A percentile compares a stretch with the other conserved stretches of the same genome.
phyloP scores from a whole-genome alignment of 2,888 invertebrate species.

The Apamea epomidion region DNA sequence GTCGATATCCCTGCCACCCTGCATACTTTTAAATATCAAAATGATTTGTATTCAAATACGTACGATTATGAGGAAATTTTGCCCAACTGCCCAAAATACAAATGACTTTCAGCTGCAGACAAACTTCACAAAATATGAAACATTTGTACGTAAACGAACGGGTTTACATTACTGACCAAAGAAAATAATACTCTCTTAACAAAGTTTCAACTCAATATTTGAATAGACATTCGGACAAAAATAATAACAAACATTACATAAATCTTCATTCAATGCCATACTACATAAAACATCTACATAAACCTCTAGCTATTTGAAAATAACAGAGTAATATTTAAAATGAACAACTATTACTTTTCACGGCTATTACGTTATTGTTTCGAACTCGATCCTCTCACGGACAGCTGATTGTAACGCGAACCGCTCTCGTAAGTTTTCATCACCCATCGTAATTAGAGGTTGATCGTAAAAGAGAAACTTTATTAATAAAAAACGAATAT shows the following conservation, averaged over 20 bases:
- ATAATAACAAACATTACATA: slow-evolving; percentile 45
- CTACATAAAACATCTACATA: slow-evolving; percentile 6
- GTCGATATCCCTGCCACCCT: not conserved
- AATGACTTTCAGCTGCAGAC: not conserved
- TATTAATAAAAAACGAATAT: not conserved
- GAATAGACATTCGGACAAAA: not conserved
- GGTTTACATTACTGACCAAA: not conserved
- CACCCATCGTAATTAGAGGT: slow-evolving; percentile 47
- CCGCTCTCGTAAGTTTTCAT: slow-evolving; percentile 46
- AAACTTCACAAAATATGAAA: not conserved
- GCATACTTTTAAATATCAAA: not conserved
- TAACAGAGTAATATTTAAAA: slow-evolving; percentile 38
- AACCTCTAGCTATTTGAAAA: slow-evolving; percentile 19
- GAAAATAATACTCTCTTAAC: not conserved
- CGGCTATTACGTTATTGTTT: slow-evolving; percentile 50
- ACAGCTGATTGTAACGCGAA: slow-evolving; percentile 29
- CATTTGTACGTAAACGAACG: not conserved
- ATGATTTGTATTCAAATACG: not conserved
- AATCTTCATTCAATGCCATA: slow-evolving; percentile 24
- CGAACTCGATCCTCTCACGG: slow-evolving; percentile 51
- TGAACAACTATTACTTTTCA: slow-evolving; percentile 49
- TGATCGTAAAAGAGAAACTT: slow-evolving; percentile 51
- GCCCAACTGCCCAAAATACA: not conserved
- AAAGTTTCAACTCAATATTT: not conserved
- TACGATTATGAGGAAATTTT: not conserved